These are phyloP conservation scores for Holacanthella duospinosa DNA, from an alignment of 2,888 invertebrate genomes.

Conservation along the genomic window DNA sequence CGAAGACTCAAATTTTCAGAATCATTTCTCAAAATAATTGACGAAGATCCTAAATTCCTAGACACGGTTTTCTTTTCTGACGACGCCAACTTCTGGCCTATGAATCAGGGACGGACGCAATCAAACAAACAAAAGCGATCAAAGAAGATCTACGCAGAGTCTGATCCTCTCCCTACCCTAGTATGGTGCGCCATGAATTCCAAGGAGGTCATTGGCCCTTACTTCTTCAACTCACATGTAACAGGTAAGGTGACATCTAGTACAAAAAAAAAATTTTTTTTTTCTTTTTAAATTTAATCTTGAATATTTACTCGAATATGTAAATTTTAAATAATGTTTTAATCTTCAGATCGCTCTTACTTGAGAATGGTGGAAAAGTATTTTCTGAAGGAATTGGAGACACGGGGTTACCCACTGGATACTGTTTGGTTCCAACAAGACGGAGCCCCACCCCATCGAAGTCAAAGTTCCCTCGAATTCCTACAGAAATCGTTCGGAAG, in stretches of 20 bases:
- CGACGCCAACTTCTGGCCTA: conserved; percentile 30
- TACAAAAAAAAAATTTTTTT: no score
- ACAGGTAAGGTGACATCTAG: conserved; percentile 23
- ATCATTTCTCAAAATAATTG: conserved; percentile 21
- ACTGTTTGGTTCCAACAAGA: conserved; percentile 23
- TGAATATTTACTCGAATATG: no score
- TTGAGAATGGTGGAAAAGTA: conserved; percentile 29
- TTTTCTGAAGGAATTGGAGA: conserved; percentile 24
- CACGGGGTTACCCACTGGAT: conserved; percentile 8
- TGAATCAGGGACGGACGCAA: background rate
- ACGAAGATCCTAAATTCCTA: conserved; percentile 24
- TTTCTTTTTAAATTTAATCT: no score
- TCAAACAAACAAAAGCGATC: background rate
- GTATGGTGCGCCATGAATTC: conserved; percentile 35
- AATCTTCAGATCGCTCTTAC: conserved; percentile 28
- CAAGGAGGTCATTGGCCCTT: conserved; percentile 30
- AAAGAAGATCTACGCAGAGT: conserved; percentile 14
- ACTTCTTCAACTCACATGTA: conserved; percentile 34
- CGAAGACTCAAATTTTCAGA: conserved; percentile 23
- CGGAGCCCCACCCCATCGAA: conserved; percentile 30
- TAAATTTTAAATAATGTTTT: background rate
- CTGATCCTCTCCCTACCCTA: conserved; percentile 25
- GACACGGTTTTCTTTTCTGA: conserved; percentile 32
- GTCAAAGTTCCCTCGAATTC: conserved; percentile 17
- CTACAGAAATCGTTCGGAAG: conserved; percentile 23